phyloP scores from a whole-genome alignment of 2,797 vertebrate genomes.

The Periparus ater region DNA sequence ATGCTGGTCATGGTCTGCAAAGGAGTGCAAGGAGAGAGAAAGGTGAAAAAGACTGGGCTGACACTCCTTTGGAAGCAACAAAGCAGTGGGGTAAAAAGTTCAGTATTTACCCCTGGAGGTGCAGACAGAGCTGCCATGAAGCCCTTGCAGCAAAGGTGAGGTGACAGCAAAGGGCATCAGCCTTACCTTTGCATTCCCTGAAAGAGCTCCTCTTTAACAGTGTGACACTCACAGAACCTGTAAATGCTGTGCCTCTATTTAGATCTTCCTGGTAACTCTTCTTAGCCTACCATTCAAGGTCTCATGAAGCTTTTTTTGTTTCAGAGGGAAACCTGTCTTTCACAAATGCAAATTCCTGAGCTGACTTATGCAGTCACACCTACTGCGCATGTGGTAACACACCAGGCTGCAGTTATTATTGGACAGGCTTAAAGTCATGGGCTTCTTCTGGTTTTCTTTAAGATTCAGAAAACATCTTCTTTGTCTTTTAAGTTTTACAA shows the following conservation, averaged over 20 bases:
- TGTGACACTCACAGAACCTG: rapidly evolving
- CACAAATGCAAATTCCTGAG: not conserved
- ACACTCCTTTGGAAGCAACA: not conserved
- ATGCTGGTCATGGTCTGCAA: not conserved
- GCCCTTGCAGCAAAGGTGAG: not conserved
- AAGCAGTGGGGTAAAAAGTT: not conserved
- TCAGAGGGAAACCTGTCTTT: not conserved
- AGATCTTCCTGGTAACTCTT: not conserved
- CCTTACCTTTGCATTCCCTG: not conserved
- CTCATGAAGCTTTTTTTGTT: not conserved
- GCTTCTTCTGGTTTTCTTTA: not conserved
- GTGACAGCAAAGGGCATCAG: not conserved
- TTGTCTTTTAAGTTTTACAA: not conserved
- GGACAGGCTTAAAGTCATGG: not conserved
- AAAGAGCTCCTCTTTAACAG: not conserved
- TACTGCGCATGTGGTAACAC: not conserved
- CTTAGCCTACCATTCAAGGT: not conserved
- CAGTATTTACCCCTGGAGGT: not conserved
- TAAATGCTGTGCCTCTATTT: not conserved
- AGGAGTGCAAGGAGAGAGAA: not conserved
- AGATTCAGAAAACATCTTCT: not conserved
- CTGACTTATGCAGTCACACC: not conserved
- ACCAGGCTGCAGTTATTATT: not conserved
- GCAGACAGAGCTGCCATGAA: not conserved
- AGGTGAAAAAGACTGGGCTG: not conserved